A percentile compares a stretch with the other conserved stretches of the same genome.
These are phyloP conservation scores for Phorcus lineatus DNA, from an alignment of 2,888 invertebrate species.

Conservation along the genomic window DNA sequence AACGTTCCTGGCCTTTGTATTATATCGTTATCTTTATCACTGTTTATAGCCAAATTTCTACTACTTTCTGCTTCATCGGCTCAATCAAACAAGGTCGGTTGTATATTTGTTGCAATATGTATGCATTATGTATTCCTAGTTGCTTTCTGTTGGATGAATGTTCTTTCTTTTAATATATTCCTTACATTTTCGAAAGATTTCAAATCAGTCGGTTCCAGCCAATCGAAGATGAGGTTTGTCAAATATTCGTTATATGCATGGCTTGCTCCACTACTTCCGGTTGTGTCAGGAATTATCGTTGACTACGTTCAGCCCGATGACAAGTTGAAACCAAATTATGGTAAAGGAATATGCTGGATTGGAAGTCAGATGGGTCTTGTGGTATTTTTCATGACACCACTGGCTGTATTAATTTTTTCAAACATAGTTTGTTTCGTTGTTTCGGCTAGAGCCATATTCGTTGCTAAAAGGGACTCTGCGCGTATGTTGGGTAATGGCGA, in stretches of 20 bases:
- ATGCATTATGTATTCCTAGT: constrained; percentile 77
- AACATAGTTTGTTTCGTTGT: constrained; percentile 29
- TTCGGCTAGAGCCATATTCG: background rate
- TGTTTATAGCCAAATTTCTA: background rate
- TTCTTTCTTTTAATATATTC: constrained; percentile 79
- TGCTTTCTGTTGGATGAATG: constrained; percentile 78
- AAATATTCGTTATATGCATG: constrained; percentile 38
- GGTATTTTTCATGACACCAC: constrained; percentile 36
- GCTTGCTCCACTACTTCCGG: constrained; percentile 22
- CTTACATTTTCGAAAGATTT: constrained; percentile 70
- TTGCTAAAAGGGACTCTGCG: background rate
- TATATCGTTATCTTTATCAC: background rate
- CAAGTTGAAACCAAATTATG: constrained; percentile 33
- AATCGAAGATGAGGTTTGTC: constrained; percentile 22
- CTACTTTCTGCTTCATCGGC: background rate
- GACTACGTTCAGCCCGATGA: constrained; percentile 9
- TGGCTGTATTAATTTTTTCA: constrained; percentile 26
- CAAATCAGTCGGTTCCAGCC: constrained; percentile 8
- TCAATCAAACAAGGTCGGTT: constrained; percentile 3
- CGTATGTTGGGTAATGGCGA: background rate
- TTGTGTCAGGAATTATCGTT: constrained; percentile 16
- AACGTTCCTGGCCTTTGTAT: background rate
- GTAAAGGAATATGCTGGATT: constrained; percentile 40
- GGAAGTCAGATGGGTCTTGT: constrained; percentile 34
- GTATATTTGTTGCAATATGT: constrained; percentile 71